Conservation (phyloP, 2,888 invertebrate species). For the Cacoxenus indagator region DNA sequence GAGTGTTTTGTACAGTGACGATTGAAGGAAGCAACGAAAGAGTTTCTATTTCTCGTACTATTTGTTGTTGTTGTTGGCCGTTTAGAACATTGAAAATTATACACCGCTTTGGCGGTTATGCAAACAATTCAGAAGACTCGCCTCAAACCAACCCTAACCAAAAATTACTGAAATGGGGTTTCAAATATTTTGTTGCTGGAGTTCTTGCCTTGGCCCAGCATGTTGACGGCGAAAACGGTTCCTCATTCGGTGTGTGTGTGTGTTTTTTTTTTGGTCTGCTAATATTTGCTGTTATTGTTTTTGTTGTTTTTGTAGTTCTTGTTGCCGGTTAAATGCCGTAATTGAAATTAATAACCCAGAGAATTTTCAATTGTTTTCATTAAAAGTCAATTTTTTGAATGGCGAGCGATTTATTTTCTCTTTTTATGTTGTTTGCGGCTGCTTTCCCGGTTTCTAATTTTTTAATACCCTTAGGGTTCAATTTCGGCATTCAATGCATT, state of each 20-base stretch:
- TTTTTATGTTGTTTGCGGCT: background rate
- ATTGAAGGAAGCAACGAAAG: conserved; percentile 3
- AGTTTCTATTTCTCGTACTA: background rate
- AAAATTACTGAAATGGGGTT: no score
- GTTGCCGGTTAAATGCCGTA: conserved; percentile 62
- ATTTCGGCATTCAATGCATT: no score
- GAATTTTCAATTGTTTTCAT: conserved; percentile 64
- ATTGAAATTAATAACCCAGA: conserved; percentile 62
- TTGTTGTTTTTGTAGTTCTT: conserved; percentile 10
- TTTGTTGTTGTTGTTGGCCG: background rate
- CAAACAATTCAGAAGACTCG: conserved; percentile 46
- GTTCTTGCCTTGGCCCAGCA: no score
- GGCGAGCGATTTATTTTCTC: conserved; percentile 4
- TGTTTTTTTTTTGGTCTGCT: background rate
- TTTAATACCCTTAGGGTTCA: no score
- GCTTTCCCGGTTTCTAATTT: conserved; percentile 51
- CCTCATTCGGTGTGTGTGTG: no score
- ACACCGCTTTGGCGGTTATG: conserved; percentile 48
- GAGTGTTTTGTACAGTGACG: no score
- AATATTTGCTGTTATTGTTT: background rate
- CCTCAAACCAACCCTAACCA: background rate
- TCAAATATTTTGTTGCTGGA: no score
- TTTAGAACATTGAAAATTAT: conserved; percentile 38
- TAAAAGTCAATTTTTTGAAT: conserved; percentile 57
- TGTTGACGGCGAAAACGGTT: conserved; percentile 34